These are phyloP conservation scores for Melipona quadrifasciata DNA, from an alignment of 1,140 invertebrate species.

Conservation along the genomic window DNA sequence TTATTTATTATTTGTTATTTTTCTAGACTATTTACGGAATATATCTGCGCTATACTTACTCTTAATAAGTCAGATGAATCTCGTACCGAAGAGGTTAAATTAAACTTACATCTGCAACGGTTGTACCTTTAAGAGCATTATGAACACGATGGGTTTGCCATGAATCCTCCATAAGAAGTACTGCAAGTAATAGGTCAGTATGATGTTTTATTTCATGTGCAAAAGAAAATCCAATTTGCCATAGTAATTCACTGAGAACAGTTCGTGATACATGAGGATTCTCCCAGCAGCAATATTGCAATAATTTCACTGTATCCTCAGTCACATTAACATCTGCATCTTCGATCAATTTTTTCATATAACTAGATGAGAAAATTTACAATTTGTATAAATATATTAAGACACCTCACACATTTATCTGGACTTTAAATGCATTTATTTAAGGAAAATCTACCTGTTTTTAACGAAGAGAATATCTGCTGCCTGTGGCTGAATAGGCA, in stretches of 20 bases:
- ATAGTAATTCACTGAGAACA: constrained; percentile 94
- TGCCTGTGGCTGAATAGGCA: constrained; percentile 89
- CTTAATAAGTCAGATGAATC: too few relatives aligned
- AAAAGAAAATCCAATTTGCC: constrained; percentile 97
- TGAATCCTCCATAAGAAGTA: constrained; percentile 95
- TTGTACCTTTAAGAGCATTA: constrained; percentile 93
- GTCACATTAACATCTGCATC: constrained; percentile 94
- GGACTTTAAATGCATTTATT: too few relatives aligned
- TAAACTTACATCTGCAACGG: neutral
- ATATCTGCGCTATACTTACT: too few relatives aligned
- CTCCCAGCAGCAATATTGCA: constrained; percentile 98
- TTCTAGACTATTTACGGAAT: too few relatives aligned
- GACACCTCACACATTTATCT: neutral
- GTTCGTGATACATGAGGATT: constrained; percentile 95
- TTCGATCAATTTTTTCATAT: constrained; percentile 97
- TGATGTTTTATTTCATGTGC: constrained; percentile 96
- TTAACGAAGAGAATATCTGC: constrained; percentile 92
- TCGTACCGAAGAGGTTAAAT: neutral
- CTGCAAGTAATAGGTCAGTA: constrained; percentile 93
- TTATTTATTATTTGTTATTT: too few relatives aligned
- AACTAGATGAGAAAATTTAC: constrained; percentile 81
- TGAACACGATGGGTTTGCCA: constrained; percentile 97
- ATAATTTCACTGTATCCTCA: constrained; percentile 93
- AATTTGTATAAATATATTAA: neutral
- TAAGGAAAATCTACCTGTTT: constrained; percentile 82